Evolutionary conservation across 1,140 invertebrate species (phyloP), one percentile per base, ranked within the genome.

Genomic region (Anoplophora glabripennis): DNA sequence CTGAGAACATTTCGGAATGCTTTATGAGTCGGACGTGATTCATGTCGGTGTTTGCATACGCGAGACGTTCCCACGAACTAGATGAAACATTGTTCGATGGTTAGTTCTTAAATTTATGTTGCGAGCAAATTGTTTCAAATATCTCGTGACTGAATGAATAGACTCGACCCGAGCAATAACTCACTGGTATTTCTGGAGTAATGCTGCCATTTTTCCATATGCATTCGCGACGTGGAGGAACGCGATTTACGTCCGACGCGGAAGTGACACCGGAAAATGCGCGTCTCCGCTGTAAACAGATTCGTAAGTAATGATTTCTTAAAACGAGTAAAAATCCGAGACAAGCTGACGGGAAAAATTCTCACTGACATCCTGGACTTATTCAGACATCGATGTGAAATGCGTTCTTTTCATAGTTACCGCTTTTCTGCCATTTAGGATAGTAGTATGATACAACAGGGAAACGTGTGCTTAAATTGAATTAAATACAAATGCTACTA

Each of bases 21-120:
- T 52, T 52, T 52, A 52, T 52, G 35, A n/a, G 17, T 52, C 49
- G 49, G 40, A 35, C 40, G 49, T 52, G 49, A 52, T 52, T 52
- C 40, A 52, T 37, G 34, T 37, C 28, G 35, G 15, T 52, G 49
- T 52, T 52, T 52, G 49, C 49, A 52, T 52, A 52, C 36, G 49
- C 21, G 21, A 18, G 34, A 11, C 12, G 35, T 10, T 11, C 15
- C 34, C 28, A 18, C 34, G 49, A 52, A 52, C 36, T 35, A 15
- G 40, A 52, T 37, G 49, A 52, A 52, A 52, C 49, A 52, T 52
- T 52, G 49, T 52, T 52, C 49, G 15, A 52, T 38, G 49, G 49
- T 52, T 52, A 52, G 8, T 52, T 18, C 11, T 21, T 35, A 15
- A 21, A 52, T 52, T 52, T 52, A 52, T 52, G 49, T 38, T 17